Evolutionary conservation across 2,888 invertebrate species (phyloP).

Genomic region (Erebia palarica): DNA sequence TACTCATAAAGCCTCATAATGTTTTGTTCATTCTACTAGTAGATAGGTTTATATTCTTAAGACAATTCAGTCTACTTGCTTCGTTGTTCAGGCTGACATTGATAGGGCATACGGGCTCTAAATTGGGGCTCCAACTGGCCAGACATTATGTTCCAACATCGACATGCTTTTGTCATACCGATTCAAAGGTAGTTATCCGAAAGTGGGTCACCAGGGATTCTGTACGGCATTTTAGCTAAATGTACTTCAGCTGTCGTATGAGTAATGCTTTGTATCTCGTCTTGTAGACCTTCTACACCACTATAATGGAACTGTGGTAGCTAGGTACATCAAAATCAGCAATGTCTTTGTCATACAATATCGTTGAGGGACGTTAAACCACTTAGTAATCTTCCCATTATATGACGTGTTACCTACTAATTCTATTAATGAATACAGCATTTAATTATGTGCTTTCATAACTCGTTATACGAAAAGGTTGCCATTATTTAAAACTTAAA

Average conservation of each 20-base stretch:
- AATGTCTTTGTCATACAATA: conserved; percentile 16
- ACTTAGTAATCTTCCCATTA: not conserved
- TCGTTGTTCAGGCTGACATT: conserved; percentile 33
- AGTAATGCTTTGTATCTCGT: conserved; percentile 16
- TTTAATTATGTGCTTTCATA: not conserved
- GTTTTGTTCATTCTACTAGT: conserved; percentile 1
- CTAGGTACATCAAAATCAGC: not conserved
- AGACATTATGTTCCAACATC: conserved; percentile 72
- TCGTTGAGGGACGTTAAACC: conserved; percentile 1
- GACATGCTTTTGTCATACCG: conserved; percentile 73
- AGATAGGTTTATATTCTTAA: conserved; percentile 22
- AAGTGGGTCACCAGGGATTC: conserved; percentile 74
- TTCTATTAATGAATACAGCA: not conserved
- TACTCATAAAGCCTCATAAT: not conserved
- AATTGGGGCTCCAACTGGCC: conserved; percentile 65
- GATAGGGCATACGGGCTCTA: conserved; percentile 64
- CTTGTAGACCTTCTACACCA: conserved; percentile 7
- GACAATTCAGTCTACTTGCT: conserved; percentile 28
- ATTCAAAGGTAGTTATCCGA: conserved; percentile 72
- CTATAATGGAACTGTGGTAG: not conserved
- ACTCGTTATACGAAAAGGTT: not conserved
- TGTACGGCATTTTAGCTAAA: conserved; percentile 56
- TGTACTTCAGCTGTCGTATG: conserved; percentile 45
- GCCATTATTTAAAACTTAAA: not conserved
- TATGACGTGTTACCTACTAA: not conserved